Evolutionary conservation across 2,888 invertebrate species (phyloP).

Genomic region (Phalera bucephala): DNA sequence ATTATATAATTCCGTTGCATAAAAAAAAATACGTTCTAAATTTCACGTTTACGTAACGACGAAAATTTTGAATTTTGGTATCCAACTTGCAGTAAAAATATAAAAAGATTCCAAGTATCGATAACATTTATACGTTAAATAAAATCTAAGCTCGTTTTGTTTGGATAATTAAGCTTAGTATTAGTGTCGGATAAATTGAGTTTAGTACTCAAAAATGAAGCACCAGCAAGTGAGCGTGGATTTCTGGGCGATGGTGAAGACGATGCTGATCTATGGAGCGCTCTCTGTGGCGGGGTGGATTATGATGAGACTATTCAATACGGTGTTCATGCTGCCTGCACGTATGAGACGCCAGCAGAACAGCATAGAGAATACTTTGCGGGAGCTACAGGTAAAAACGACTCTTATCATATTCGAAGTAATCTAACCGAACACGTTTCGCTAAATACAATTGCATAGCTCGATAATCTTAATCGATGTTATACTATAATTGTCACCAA

Average conservation of each 20-base stretch:
- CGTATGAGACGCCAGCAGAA: slow-evolving; percentile 82
- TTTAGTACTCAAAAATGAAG: slow-evolving; percentile 70
- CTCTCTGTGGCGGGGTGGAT: slow-evolving; percentile 86
- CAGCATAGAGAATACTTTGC: slow-evolving; percentile 71
- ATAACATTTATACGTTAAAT: no score
- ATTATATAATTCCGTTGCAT: not conserved
- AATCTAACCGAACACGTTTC: no score
- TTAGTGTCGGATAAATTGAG: not conserved
- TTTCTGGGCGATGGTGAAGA: slow-evolving; percentile 85
- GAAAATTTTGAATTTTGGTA: no score
- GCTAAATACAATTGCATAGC: no score
- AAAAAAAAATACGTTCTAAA: not conserved
- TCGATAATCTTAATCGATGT: no score
- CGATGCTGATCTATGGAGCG: slow-evolving; percentile 84
- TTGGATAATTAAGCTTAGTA: not conserved
- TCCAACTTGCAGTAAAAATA: no score
- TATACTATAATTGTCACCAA: no score
- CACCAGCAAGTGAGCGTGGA: slow-evolving; percentile 87
- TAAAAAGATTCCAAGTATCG: no score
- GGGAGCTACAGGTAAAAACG: slow-evolving; percentile 76
- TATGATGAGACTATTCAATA: slow-evolving; percentile 85
- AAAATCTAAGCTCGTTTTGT: not conserved
- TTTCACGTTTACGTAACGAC: no score
- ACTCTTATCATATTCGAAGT: no score
- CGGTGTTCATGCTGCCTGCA: slow-evolving; percentile 85